A percentile compares a stretch with the other conserved stretches of the same genome.
Evolutionary conservation across 2,113 vertebrate species (phyloP).

Genomic region (Etia nguti): DNA sequence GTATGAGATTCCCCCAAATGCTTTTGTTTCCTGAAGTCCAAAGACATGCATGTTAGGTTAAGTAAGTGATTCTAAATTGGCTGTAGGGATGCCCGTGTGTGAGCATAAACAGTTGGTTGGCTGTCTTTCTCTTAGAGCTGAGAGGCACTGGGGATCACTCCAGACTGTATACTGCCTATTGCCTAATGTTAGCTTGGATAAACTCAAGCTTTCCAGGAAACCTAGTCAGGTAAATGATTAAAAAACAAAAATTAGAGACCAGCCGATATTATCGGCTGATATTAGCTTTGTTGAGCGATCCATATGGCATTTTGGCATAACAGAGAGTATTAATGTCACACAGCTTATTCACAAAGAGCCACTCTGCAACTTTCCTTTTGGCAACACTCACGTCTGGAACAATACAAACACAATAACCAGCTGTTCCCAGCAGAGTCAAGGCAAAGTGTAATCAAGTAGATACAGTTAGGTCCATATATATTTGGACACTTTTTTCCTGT

Average conservation of each 20-base stretch:
- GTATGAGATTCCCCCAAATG: not conserved
- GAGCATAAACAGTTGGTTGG: not conserved
- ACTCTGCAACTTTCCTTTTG: not conserved
- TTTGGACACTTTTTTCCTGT: not conserved
- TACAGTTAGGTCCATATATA: not conserved
- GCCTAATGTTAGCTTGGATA: rapidly evolving
- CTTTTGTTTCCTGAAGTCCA: not conserved
- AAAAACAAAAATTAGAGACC: not conserved
- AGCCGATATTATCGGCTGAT: not conserved
- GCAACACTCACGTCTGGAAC: not conserved
- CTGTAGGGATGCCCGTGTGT: not conserved
- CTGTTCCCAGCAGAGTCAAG: not conserved
- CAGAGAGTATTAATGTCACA: not conserved
- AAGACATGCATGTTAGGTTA: not conserved
- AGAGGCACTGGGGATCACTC: not conserved
- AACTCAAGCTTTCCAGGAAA: not conserved
- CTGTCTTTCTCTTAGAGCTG: not conserved
- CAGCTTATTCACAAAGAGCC: not conserved
- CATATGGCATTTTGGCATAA: not conserved
- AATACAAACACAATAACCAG: not conserved
- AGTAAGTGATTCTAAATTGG: not conserved
- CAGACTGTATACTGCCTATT: not conserved
- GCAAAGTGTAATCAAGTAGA: not conserved
- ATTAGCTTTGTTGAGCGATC: not conserved
- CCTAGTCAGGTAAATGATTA: not conserved